Conservation (phyloP, 2,888 invertebrate species). For the Cylindroiulus punctatus region DNA sequence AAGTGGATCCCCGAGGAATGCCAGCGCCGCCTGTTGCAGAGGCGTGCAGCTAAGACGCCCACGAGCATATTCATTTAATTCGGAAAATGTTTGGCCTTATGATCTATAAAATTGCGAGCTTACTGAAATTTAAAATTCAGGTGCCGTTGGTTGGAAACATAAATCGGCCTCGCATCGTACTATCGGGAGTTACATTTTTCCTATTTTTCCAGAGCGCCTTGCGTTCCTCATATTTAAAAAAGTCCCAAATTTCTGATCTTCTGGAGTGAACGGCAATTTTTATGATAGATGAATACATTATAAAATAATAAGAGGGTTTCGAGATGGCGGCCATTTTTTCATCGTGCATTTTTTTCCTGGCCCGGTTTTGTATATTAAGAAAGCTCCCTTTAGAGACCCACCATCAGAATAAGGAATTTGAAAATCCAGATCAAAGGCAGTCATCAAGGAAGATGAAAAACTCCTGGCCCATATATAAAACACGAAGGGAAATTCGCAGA, state of each 20-base stretch:
- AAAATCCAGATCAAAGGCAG: constrained; percentile 20
- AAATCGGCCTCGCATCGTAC: neutral
- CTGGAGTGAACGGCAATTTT: constrained; percentile 30
- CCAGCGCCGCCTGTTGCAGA: neutral
- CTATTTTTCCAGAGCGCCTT: neutral
- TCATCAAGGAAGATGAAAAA: constrained; percentile 38
- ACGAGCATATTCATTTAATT: neutral
- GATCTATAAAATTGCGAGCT: constrained; percentile 11
- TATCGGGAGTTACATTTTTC: neutral
- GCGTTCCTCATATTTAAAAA: neutral
- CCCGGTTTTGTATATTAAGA: neutral
- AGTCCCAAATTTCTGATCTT: neutral
- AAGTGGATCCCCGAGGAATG: neutral
- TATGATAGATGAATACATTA: constrained; percentile 31
- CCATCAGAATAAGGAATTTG: neutral
- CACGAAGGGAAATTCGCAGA: constrained; percentile 33
- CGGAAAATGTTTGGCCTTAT: neutral
- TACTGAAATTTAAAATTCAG: constrained; percentile 12
- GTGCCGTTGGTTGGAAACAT: neutral
- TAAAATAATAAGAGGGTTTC: constrained; percentile 16
- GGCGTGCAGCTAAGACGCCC: neutral
- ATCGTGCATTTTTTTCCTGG: neutral
- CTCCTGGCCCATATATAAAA: neutral
- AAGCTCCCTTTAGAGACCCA: constrained; percentile 19
- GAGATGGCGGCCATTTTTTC: neutral